Percentiles rank a stretch among this genome's conserved stretches.
These are phyloP conservation scores for Hydrophis major DNA, from an alignment of 2,797 vertebrate species.

Conservation along the genomic window DNA sequence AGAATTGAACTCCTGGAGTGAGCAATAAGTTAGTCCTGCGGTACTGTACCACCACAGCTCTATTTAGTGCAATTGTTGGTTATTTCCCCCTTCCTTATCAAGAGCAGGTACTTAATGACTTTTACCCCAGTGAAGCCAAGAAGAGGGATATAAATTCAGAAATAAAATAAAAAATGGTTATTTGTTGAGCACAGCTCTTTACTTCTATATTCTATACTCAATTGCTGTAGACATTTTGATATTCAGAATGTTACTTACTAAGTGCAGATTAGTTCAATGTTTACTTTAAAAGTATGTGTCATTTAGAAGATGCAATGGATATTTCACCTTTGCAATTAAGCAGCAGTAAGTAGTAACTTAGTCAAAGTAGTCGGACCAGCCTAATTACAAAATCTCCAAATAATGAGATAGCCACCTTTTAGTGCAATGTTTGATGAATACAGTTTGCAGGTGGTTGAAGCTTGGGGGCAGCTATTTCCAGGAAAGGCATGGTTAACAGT, in stretches of 20 bases:
- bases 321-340: slow-evolving; percentile 29
- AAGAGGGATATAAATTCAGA: neutral
- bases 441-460: slow-evolving; percentile 57
- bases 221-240: neutral
- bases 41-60: too few relatives aligned
- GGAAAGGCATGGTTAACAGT: slow-evolving; percentile 60
- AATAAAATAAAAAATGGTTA: neutral
- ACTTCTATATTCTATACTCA: neutral
- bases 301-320: neutral
- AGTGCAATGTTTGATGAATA: slow-evolving; percentile 56
- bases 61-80: neutral
- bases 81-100: neutral
- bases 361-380: slow-evolving; percentile 23
- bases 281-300: neutral
- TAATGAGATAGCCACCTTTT: slow-evolving; percentile 56
- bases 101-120: too few relatives aligned
- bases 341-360: slow-evolving; percentile 25
- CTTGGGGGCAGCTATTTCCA: slow-evolving; percentile 58
- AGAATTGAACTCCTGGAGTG: too few relatives aligned
- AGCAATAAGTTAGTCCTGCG: too few relatives aligned
- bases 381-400: slow-evolving; percentile 55
- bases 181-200: neutral
- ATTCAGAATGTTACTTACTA: neutral
- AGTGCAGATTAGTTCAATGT: neutral
- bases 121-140: neutral